Evolutionary conservation across 2,113 vertebrate genomes (phyloP).

Genomic region (Podocnemis expansa): DNA sequence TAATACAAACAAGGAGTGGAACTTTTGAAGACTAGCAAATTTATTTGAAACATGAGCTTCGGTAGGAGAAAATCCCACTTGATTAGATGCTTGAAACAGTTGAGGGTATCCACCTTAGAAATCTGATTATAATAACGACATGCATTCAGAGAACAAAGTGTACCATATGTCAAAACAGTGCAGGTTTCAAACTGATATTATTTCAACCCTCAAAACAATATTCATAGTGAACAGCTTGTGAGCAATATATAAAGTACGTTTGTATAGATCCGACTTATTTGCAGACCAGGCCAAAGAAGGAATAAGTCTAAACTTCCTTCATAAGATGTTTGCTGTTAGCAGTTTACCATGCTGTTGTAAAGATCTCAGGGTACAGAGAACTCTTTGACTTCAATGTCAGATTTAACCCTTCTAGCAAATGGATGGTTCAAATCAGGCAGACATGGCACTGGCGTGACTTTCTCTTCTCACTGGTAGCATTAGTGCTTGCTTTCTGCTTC

Average conservation of each 20-base stretch:
- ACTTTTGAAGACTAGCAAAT: too few species aligned
- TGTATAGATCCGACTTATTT: background rate
- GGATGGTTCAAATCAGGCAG: background rate
- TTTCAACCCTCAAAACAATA: background rate
- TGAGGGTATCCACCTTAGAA: background rate
- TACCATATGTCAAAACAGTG: background rate
- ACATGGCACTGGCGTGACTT: background rate
- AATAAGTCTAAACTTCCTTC: background rate
- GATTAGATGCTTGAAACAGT: too few species aligned
- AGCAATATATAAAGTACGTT: accelerated
- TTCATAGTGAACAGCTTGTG: background rate
- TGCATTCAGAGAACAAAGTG: background rate
- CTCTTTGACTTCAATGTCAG: background rate
- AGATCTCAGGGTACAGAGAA: background rate
- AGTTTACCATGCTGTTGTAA: background rate
- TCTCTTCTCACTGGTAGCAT: background rate
- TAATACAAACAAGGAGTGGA: too few species aligned
- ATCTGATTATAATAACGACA: background rate
- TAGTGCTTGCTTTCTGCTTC: background rate
- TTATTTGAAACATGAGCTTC: too few species aligned
- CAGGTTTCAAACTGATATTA: background rate
- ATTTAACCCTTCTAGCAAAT: background rate
- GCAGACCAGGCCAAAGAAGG: background rate
- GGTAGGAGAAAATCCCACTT: too few species aligned
- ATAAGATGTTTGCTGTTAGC: background rate